Evolutionary conservation across 2,113 vertebrate genomes (phyloP).

Genomic region (Typhlomys cinereus): DNA sequence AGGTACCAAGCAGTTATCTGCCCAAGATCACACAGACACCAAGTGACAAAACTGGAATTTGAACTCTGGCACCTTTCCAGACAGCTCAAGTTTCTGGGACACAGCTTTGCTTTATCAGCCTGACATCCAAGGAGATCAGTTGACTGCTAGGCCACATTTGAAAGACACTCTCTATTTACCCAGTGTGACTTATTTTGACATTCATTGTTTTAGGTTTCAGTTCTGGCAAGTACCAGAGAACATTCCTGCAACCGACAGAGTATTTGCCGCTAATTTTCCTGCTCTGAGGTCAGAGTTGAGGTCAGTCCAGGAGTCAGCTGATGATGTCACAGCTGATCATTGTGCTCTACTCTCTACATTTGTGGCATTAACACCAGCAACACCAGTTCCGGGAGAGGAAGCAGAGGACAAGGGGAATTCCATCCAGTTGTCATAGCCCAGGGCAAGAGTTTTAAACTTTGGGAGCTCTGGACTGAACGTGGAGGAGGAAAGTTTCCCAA

Average conservation of each 20-base stretch:
- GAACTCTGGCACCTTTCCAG: background rate
- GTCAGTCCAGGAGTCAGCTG: background rate
- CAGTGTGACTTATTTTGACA: background rate
- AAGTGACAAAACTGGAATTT: conserved; percentile 25
- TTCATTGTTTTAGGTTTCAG: conserved; percentile 14
- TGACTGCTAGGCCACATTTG: background rate
- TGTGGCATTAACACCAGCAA: background rate
- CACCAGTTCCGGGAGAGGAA: conserved; percentile 48
- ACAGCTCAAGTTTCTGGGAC: background rate
- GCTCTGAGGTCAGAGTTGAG: conserved; percentile 52
- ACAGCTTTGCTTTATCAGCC: background rate
- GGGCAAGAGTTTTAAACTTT: conserved; percentile 5
- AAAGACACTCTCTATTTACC: background rate
- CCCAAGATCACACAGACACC: background rate
- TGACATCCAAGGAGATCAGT: background rate
- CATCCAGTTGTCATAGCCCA: conserved; percentile 13
- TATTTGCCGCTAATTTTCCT: conserved; percentile 37
- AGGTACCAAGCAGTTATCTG: background rate
- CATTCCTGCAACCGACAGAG: background rate
- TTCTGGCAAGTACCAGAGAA: background rate
- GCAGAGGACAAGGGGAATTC: conserved; percentile 55
- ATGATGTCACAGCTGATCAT: conserved; percentile 66
- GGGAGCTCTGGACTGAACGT: background rate
- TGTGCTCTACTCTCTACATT: conserved; percentile 27
- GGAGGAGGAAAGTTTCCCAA: background rate